A percentile compares a stretch with the other conserved stretches of the same genome.
phyloP scores from a whole-genome alignment of 2,113 vertebrate species.

The Myocastor coypus region DNA sequence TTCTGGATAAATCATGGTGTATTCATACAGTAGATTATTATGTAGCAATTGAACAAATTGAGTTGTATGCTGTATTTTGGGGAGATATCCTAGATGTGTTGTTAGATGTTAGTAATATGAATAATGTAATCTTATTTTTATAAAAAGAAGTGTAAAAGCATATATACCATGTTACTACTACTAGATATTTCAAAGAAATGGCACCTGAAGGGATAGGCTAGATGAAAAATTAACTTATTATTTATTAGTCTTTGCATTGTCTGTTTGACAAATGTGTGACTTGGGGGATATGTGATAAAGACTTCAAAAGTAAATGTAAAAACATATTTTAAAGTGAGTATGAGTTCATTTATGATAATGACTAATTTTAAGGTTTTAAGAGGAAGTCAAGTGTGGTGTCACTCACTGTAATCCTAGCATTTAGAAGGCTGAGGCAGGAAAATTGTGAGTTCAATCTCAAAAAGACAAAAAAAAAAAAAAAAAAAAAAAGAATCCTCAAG shows the following conservation, averaged over 20 bases:
- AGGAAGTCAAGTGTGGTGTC: not conserved
- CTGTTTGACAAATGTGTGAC: constrained; percentile 51
- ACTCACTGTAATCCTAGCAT: too few relatives aligned
- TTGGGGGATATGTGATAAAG: constrained; percentile 2
- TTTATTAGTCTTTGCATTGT: constrained; percentile 47
- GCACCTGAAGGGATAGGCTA: not conserved
- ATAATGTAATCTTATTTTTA: constrained; percentile 48
- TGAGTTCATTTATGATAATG: constrained; percentile 55
- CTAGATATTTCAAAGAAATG: constrained; percentile 42
- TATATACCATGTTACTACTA: not conserved
- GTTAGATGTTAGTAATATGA: constrained; percentile 20
- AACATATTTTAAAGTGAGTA: constrained; percentile 65
- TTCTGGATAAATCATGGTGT: not conserved
- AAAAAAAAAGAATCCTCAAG: not conserved
- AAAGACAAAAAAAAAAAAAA: too few relatives aligned
- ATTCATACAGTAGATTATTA: not conserved
- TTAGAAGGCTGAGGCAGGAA: too few relatives aligned
- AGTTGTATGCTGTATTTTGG: constrained; percentile 36
- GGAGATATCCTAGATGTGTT: not conserved
- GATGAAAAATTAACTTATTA: constrained; percentile 22
- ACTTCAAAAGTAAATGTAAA: constrained; percentile 24
- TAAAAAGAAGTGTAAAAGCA: constrained; percentile 17
- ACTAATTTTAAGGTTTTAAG: constrained; percentile 5
- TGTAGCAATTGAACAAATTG: constrained; percentile 2
- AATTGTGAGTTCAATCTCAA: too few relatives aligned